A percentile compares a stretch with the other conserved stretches of the same genome.
Evolutionary conservation across 1,140 invertebrate species (phyloP).

Genomic region (Orchesella cincta): DNA sequence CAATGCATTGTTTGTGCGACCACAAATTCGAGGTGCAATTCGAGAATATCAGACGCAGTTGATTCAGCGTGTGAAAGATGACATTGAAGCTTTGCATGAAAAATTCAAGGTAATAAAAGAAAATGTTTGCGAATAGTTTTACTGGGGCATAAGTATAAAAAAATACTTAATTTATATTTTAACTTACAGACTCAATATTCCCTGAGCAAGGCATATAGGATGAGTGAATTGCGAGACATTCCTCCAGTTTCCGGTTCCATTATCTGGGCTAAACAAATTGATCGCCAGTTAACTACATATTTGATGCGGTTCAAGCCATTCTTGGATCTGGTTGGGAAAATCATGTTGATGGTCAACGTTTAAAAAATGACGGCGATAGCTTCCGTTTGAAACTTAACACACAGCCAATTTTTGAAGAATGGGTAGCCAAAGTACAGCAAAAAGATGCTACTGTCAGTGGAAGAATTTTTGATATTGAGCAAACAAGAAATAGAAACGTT

Average conservation of each 20-base stretch:
- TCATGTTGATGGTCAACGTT: slow-evolving; percentile 96
- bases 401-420: slow-evolving; percentile 96
- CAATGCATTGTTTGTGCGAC: slow-evolving; percentile 96
- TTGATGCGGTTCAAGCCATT: slow-evolving; percentile 96
- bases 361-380: slow-evolving; percentile 96
- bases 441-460: slow-evolving; percentile 90
- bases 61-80: slow-evolving; percentile 98
- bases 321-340: slow-evolving; percentile 98
- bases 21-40: slow-evolving; percentile 97
- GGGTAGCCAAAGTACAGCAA: slow-evolving; percentile 92
- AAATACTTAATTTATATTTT: slow-evolving; percentile 56
- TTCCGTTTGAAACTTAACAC: slow-evolving; percentile 94
- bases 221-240: slow-evolving; percentile 88
- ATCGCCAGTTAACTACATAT: slow-evolving; percentile 95
- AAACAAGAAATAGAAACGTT: slow-evolving; percentile 71
- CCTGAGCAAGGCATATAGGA: slow-evolving; percentile 85
- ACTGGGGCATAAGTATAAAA: slow-evolving; percentile 37
- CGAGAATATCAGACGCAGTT: slow-evolving; percentile 98
- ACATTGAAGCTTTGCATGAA: slow-evolving; percentile 95
- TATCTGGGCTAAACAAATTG: slow-evolving; percentile 98
- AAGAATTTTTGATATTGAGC: slow-evolving; percentile 93
- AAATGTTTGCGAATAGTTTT: slow-evolving; percentile 61
- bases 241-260: slow-evolving; percentile 96
- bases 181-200: slow-evolving; percentile 92
- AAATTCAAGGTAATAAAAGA: no score